Evolutionary conservation across 2,888 invertebrate species (phyloP), one percentile per base, ranked within the genome.

Genomic region (Trissolcus japonicus): DNA sequence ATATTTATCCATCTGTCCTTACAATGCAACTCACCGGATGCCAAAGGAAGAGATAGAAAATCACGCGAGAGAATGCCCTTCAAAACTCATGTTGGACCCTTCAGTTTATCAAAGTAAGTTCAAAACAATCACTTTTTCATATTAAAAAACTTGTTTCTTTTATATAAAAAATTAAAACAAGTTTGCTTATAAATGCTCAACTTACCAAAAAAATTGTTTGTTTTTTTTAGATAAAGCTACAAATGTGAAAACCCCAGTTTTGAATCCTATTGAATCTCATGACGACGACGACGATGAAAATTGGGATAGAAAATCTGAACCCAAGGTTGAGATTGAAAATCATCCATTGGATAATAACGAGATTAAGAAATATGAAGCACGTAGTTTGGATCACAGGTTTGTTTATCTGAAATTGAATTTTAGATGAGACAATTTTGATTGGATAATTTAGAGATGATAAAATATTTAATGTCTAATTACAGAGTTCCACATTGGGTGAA

Each of bases 21-120:
- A 82, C 62, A 84, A 89, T 76, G 88, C 86, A 2, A 86, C 86
- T 0, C 89, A 89, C 65, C 83, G 87, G 40, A 55, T 87, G 16
- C 80, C 75, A 48, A 80, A 82, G 55, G 29, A 50, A 6, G 86
- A 89, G 53, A 50, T 88, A n/a, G 35, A 71, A 2, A 78, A 85
- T 3, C 89, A 89, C 56, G 48, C 51, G 4, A 25, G 25, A 17
- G 46, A 35, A 19, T 65, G 65, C 35, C 48, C 55, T 17, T 16
- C 19, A 41, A 21, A 19, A 67, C 9, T 40, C 7, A 9, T 48
- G 4, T 55, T 68, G 11, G 59, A 72, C 69, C 41, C 43, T 11
- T 9, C 63, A 21, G 13, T 9, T 6, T 54, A 54, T 19, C 46
- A 54, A 63, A 25, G 60, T 61, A 50, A 50, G 35, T 60, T 46